Evolutionary conservation across 1,140 invertebrate genomes (phyloP), one percentile per base, ranked within the genome.

Genomic region (Drosophila azteca): DNA sequence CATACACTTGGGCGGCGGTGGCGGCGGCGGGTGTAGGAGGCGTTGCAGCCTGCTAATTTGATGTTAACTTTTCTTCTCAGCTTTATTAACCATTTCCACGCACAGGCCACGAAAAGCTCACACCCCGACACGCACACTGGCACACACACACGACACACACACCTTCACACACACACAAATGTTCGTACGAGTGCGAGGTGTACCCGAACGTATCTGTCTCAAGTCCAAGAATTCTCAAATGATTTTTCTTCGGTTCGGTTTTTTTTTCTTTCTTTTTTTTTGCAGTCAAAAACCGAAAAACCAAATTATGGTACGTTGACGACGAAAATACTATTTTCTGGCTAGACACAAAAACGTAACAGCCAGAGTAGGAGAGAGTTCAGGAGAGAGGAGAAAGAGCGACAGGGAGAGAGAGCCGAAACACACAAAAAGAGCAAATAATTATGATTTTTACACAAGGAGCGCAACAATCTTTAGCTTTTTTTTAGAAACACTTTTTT

Each of bases 251-350:
- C 43, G 53, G 48, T 45, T 50, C n/a, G 1, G 2, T 50, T 51
- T 31, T 35, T 53, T 43, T 9, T 52, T 43, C 1, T 44, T 29
- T 17, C 35, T 48, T 48, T 49, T 81, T 84, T 77, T 80, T 85
- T 69, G 72, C 81, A 81, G 43, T 67, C 64, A 53, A 85, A 84
- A 63, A 48, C 31, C 61, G 77, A 85, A 85, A 66, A 71, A 65
- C 61, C 50, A 65, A 84, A 84, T 77, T 85, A 80, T 84, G 72
- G 71, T 62, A 78, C 74, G 79, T 75, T 82, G 75, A 79, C 79
- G 79, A 83, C 75, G 59, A 67, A 79, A 74, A 68, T 79, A 65
- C 69, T 75, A 65, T 51, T 61, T 58, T 58, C 51, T 57, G 35
- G 44, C 66, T 69, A 69, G 66, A 57, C 64, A 57, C 31, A 35